phyloP scores from a whole-genome alignment of 2,888 invertebrate genomes.

The Eudasyphora cyanicolor region DNA sequence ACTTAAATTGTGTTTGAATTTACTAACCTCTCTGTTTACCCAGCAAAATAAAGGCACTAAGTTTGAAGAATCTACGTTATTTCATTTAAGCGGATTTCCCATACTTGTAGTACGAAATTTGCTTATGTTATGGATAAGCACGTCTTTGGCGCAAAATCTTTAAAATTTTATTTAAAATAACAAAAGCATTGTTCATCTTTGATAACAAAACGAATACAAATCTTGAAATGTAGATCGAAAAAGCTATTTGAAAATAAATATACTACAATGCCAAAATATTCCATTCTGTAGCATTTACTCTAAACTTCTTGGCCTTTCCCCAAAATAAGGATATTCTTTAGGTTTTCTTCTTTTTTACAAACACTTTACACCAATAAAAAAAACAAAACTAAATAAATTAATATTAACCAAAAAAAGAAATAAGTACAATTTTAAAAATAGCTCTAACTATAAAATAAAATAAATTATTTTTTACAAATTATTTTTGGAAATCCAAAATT shows the following conservation, averaged over 20 bases:
- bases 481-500: conserved; percentile 23
- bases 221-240: too few relatives aligned
- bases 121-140: too few relatives aligned
- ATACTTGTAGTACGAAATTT: too few relatives aligned
- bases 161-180: too few relatives aligned
- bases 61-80: too few relatives aligned
- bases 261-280: not conserved
- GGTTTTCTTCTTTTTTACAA: conserved; percentile 8
- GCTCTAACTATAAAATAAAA: conserved; percentile 21
- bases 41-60: too few relatives aligned
- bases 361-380: not conserved
- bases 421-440: conserved; percentile 29
- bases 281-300: not conserved
- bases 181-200: too few relatives aligned
- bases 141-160: too few relatives aligned
- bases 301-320: not conserved
- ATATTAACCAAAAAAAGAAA: not conserved
- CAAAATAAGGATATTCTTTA: not conserved
- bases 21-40: too few relatives aligned
- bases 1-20: too few relatives aligned
- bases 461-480: conserved; percentile 29
- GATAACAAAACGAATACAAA: too few relatives aligned
- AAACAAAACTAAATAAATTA: not conserved
- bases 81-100: too few relatives aligned
- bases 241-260: not conserved